These are phyloP conservation scores for Marmota monax DNA, from an alignment of 2,113 vertebrate species.

Conservation along the genomic window DNA sequence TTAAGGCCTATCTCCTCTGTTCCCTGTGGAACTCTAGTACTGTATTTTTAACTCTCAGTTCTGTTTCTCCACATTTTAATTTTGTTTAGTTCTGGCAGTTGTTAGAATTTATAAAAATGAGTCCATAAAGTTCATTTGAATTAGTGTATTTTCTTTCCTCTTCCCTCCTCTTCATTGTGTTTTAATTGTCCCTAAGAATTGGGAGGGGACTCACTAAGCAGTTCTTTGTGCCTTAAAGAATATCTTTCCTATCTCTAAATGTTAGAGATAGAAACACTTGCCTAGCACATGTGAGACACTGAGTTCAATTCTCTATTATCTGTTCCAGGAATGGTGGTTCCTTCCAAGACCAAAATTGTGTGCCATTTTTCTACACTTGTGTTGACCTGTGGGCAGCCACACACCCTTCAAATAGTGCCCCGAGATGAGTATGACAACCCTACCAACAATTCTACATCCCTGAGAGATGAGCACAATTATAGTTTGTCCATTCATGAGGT, in stretches of 20 bases:
- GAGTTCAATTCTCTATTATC: slow-evolving; percentile 43
- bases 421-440: slow-evolving; percentile 98
- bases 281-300: too few species aligned
- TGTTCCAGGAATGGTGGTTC: slow-evolving; percentile 95
- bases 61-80: slow-evolving; percentile 9
- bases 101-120: slow-evolving; percentile 51
- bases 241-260: background rate
- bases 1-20: background rate
- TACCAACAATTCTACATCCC: slow-evolving; percentile 94
- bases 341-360: slow-evolving; percentile 98
- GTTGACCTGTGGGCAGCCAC: slow-evolving; percentile 94
- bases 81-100: slow-evolving; percentile 10
- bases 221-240: background rate
- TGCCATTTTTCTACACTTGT: slow-evolving; percentile 99
- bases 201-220: background rate
- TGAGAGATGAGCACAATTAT: slow-evolving; percentile 96
- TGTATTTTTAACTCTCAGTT: background rate
- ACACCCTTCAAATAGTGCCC: slow-evolving; percentile 97
- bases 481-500: slow-evolving; percentile 90
- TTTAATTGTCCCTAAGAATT: slow-evolving; percentile 11
- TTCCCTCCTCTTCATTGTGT: background rate
- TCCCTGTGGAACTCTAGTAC: background rate
- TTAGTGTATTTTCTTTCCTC: slow-evolving; percentile 39
- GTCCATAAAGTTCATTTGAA: slow-evolving; percentile 13
- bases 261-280: background rate